Evolutionary conservation across 2,113 vertebrate species (phyloP), one percentile per base, ranked within the genome.

Genomic region (Ictidomys tridecemlineatus): DNA sequence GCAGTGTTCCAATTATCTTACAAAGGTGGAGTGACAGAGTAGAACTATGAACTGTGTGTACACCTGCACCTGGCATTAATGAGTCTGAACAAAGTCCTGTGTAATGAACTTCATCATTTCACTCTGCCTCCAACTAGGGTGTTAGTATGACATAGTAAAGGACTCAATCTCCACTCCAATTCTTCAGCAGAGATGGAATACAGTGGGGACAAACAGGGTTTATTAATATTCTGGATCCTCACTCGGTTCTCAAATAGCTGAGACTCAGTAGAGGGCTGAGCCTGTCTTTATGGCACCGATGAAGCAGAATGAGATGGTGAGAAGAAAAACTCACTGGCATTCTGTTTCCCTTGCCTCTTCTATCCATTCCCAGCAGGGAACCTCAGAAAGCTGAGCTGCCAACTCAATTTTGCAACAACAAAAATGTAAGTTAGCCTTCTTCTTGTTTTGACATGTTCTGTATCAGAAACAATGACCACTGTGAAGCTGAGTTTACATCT

Each of bases 211-310:
- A 30, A 24, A 11, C 9, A 42, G 14, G 45, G 18, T 61, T 7
- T 1, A 0, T 17, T 16, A 6, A 0, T 5, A 2, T n/a, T 51
- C 26, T 4, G 14, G 3, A 18, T 51, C 1, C 13, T 22, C 9
- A 20, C 2, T 0, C n/a, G 5, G 45, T 32, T 42, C 22, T n/a
- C 20, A 10, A 0, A 9, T n/a, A 70, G 58, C 18, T 51, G 5
- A 10, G 70, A 28, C 7, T 14, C 18, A 1, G 20, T 12, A 18
- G 18, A 32, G 9, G 42, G 30, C 53, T 20, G 13, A 45, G 16
- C 12, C 32, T 82, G 11, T 4, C 0, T 18, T 12, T 0, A 4
- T 6, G 34, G 3, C 42, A 72, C 6, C 45, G 0, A 0, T 0
- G 18, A 28, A 14, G 7, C 5, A 4, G 42, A 53, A 34, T 4